Conservation (phyloP, 2,113 vertebrate genomes). For the Lagenorhynchus albirostris region DNA sequence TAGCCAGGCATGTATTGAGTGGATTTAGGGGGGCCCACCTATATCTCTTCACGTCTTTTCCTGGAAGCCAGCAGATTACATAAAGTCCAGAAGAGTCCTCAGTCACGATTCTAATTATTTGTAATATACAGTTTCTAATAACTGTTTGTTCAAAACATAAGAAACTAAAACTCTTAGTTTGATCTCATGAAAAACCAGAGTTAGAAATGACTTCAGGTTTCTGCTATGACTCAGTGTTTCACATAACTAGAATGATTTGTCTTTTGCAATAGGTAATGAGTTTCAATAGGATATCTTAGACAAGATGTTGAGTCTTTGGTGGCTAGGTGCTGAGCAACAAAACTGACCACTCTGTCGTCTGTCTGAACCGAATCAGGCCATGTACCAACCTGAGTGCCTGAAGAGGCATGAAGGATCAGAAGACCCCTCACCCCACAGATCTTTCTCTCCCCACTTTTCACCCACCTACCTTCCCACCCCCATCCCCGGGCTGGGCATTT, state of each 20-base stretch:
- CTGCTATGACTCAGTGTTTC: neutral
- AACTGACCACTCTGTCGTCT: neutral
- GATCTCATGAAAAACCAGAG: neutral
- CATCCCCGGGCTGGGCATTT: neutral
- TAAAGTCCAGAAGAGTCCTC: neutral
- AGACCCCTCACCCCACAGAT: neutral
- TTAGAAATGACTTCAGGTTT: neutral
- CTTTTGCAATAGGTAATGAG: neutral
- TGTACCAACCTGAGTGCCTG: neutral
- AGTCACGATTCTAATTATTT: neutral
- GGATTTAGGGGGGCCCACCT: neutral
- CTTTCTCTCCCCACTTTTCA: neutral
- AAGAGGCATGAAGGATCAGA: rapidly evolving
- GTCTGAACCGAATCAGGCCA: neutral
- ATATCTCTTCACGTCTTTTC: neutral
- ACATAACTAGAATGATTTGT: neutral
- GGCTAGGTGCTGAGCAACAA: neutral
- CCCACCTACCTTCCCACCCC: no score
- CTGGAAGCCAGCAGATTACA: neutral
- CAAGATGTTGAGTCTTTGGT: neutral
- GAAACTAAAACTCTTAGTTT: neutral
- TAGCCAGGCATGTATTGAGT: neutral
- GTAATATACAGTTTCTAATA: neutral
- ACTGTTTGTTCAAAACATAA: neutral
- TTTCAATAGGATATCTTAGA: neutral